Evolutionary conservation across 2,888 invertebrate species (phyloP), one percentile per base, ranked within the genome.

Genomic region (Scelioninae gen. 1): DNA sequence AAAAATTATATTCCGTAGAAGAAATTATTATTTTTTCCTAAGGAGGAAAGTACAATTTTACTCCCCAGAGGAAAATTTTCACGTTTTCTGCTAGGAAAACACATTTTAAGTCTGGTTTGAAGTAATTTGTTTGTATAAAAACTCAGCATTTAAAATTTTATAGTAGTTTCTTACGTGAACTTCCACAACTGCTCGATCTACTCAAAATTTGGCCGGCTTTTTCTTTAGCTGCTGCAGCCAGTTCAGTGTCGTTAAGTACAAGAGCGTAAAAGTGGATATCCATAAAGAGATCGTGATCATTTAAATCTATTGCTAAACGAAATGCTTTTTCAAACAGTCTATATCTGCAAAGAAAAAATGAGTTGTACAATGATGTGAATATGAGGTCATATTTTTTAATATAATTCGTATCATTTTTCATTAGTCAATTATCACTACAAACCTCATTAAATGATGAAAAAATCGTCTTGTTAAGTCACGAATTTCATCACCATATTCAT

Each of bases 221-320:
- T 40, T 94, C 94, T 85, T 95, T 94, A 3, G 96, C 96, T 83
- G 96, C 96, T 3, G 93, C 93, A 0, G 95, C 95, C 90, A 96
- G 94, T 84, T 94, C 94, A 0, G 93, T 91, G 86, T 94, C 94
- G 1, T 94, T 94, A 72, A 94, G 93, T 40, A 94, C 93, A 65
- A 94, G 93, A n/a, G 96, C 96, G 49, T 95, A 94, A 93, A 95
- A 96, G 89, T 95, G 95, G 71, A 96, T 94, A 93, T 97, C 97
- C 95, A 96, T 95, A 90, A 97, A 98, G 79, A 98, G 94, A 93
- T 98, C 98, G 91, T 96, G 96, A 89, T 97, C 97, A 65, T 95
- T 95, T 84, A 98, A 94, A 91, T 98, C 97, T 85, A 97, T 96
- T 0, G 96, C 98, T 78, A 97, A 93, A 75, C 97, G 94, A 88